Evolutionary conservation across 2,888 invertebrate species (phyloP), one percentile per base, ranked within the genome.

Genomic region (Scaeva pyrastri): DNA sequence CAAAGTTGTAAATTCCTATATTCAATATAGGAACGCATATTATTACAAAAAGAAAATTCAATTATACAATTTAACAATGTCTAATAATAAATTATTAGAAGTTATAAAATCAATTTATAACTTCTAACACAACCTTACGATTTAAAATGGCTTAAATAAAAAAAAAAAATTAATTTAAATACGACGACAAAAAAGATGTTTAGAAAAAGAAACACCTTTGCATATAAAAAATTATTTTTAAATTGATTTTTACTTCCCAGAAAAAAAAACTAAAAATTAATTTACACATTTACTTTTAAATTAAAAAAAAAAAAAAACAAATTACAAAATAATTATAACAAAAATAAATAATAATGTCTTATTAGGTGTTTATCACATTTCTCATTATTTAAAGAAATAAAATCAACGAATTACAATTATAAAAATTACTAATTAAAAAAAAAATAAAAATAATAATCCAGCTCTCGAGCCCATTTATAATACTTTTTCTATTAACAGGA

Each of bases 401-500:
- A 72, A 72, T 72, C 21, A 72, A 72, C 50, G 50, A 80, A 76
- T 72, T 77, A 86, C 77, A 66, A 70, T 19, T 4, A 23, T 41
- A 26, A 31, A 31, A 31, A 31, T 31, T 31, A 31, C n/a, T n/a
- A n/a, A n/a, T n/a, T n/a, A n/a, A 14, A 23, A 76, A 41, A 10
- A 26, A 75, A 64, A 43, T 55, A 10, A 26, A 75, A 70, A 43
- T 60, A 52, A 16, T n/a, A n/a, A n/a, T 55, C 14, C 73, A 50
- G 56, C 68, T 71, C 12, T 60, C 41, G 36, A 72, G 73, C 73
- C 64, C n/a, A 66, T 43, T 73, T 31, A 31, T 31, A 31, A 82
- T 86, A 86, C 82, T 86, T 86, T 86, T 60, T 77, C 50, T 82
- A 77, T 86, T 78, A 81, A 78, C 64, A 86, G 86, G 86, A 86